Evolutionary conservation across 23 tunicate genomes (phyloP).

Genomic region (Trididemnum clinides): DNA sequence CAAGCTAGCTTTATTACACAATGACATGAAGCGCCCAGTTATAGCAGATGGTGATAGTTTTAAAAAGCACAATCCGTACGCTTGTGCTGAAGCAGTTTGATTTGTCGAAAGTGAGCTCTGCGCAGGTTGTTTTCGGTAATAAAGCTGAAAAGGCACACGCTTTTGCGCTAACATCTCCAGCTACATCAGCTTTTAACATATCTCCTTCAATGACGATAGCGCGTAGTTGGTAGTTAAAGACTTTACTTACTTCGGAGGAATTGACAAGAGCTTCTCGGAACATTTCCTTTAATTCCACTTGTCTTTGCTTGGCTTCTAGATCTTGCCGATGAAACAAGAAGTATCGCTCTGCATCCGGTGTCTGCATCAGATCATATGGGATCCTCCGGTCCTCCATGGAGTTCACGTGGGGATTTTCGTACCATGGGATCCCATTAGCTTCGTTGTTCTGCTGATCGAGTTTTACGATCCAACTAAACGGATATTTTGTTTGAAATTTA

Average conservation of each 20-base stretch:
- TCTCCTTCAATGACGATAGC: neutral
- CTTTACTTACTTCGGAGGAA: slow-evolving; percentile 70
- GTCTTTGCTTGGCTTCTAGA: slow-evolving; percentile 60
- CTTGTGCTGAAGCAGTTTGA: too few relatives aligned
- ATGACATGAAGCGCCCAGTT: too few relatives aligned
- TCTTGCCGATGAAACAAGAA: slow-evolving; percentile 68
- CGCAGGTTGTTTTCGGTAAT: too few relatives aligned
- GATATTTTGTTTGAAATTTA: too few relatives aligned
- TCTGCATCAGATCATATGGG: slow-evolving; percentile 68
- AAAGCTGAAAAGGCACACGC: too few relatives aligned
- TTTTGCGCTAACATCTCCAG: too few relatives aligned
- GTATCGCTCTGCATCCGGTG: slow-evolving; percentile 70
- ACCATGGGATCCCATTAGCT: slow-evolving; percentile 65
- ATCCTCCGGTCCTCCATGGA: slow-evolving; percentile 86
- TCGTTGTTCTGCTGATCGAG: slow-evolving; percentile 18
- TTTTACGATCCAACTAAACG: slow-evolving; percentile 15
- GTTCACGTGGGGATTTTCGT: slow-evolving; percentile 71
- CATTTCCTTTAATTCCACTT: slow-evolving; percentile 42
- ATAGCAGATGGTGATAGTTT: too few relatives aligned
- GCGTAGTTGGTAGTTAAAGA: too few relatives aligned
- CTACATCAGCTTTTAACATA: too few relatives aligned
- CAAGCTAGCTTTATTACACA: too few relatives aligned
- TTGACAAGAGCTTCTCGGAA: slow-evolving; percentile 66
- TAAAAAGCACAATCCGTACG: too few relatives aligned
- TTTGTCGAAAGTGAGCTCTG: too few relatives aligned